Conservation (phyloP, 2,888 invertebrate genomes). For the Cheilosia vulpina region DNA sequence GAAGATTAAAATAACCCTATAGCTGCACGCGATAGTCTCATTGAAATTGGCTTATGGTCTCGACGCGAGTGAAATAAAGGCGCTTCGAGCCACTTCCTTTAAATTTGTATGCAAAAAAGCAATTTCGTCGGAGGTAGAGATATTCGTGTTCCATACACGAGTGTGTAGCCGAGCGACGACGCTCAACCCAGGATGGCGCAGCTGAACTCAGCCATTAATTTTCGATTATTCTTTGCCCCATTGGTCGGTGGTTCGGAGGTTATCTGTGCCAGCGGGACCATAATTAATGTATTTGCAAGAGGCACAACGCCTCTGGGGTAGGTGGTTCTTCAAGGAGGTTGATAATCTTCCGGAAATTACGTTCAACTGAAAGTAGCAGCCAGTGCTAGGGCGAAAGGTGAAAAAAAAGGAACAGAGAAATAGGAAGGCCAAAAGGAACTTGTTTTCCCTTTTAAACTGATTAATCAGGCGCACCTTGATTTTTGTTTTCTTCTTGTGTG, state of each 20-base stretch:
- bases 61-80: conserved; percentile 2
- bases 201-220: conserved; percentile 59
- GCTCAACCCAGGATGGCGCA: not conserved
- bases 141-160: conserved; percentile 4
- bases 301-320: not conserved
- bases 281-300: conserved; percentile 66
- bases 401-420: conserved; percentile 3
- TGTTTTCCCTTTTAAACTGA: conserved; percentile 72
- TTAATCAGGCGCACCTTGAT: conserved; percentile 72
- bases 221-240: conserved; percentile 65
- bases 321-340: conserved; percentile 1
- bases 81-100: conserved; percentile 38
- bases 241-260: conserved; percentile 37
- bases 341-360: conserved; percentile 71
- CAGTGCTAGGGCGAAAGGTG: not conserved
- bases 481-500: conserved; percentile 15
- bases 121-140: conserved; percentile 31
- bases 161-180: conserved; percentile 21
- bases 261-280: conserved; percentile 52
- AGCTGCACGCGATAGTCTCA: conserved; percentile 61
- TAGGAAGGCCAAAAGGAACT: conserved; percentile 52
- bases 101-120: conserved; percentile 53
- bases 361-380: conserved; percentile 56
- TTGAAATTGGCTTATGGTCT: conserved; percentile 43
- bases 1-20: conserved; percentile 41